These are phyloP conservation scores for Acronicta alni DNA, from an alignment of 2,888 invertebrate species.

Conservation along the genomic window DNA sequence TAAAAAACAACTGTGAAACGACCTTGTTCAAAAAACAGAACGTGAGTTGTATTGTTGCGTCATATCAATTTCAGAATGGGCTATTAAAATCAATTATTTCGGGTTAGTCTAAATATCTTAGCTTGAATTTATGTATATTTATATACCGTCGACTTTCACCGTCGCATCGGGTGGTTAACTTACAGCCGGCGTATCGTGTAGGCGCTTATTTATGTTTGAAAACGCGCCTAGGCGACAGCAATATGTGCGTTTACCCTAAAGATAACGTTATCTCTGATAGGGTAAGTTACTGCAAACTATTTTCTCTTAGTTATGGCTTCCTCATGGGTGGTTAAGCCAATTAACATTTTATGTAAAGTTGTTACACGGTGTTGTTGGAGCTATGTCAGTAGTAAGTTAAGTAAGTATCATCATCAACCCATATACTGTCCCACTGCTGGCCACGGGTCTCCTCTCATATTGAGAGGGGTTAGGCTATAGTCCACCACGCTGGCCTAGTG, in stretches of 20 bases:
- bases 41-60: not conserved
- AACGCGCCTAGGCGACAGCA: slow-evolving; percentile 51
- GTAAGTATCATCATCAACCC: no score
- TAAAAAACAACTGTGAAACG: not conserved
- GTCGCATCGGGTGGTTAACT: slow-evolving; percentile 29
- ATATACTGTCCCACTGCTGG: no score
- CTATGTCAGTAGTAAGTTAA: no score
- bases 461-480: no score
- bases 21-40: not conserved
- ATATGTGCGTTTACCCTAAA: slow-evolving; percentile 57
- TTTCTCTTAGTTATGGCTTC: slow-evolving; percentile 41
- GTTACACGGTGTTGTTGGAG: not conserved
- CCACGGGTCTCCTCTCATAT: no score
- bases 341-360: slow-evolving; percentile 14
- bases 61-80: not conserved
- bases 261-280: slow-evolving; percentile 48
- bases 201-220: slow-evolving; percentile 65
- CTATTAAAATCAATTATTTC: slow-evolving; percentile 16
- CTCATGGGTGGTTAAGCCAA: slow-evolving; percentile 14
- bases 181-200: slow-evolving; percentile 47
- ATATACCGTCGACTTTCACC: slow-evolving; percentile 51
- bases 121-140: slow-evolving; percentile 19
- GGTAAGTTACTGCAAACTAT: slow-evolving; percentile 36
- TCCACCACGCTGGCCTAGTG: no score
- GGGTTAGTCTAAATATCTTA: slow-evolving; percentile 1